Evolutionary conservation across 2,888 invertebrate species (phyloP).

Genomic region (Erebia palarica): DNA sequence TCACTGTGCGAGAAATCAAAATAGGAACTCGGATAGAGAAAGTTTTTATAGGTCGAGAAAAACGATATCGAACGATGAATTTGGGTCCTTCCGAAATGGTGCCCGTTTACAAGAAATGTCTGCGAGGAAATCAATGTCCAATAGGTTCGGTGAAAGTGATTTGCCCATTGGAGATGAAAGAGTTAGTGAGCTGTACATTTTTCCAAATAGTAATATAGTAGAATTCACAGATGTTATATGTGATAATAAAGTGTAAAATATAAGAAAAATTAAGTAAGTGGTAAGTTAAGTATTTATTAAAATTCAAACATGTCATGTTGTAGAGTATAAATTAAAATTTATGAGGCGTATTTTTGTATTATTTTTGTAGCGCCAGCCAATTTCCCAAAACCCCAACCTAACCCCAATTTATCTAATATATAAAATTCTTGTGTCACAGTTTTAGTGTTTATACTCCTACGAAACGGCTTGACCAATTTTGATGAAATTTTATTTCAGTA

Average conservation of each 20-base stretch:
- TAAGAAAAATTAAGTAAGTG: slow-evolving; percentile 31
- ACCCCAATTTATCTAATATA: too few species aligned
- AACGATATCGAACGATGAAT: slow-evolving; percentile 45
- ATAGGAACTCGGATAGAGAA: slow-evolving; percentile 50
- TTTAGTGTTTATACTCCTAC: too few species aligned
- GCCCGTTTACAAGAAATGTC: slow-evolving; percentile 36
- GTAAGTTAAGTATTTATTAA: slow-evolving; percentile 36
- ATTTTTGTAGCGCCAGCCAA: background rate
- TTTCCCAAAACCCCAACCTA: background rate
- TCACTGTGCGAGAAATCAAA: slow-evolving; percentile 58
- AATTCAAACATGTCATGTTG: slow-evolving; percentile 26
- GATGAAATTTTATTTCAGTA: too few species aligned
- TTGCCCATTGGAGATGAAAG: slow-evolving; percentile 66
- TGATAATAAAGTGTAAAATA: slow-evolving; percentile 71
- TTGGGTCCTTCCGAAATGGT: slow-evolving; percentile 50
- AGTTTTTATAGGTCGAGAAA: slow-evolving; percentile 58
- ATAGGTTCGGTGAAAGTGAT: slow-evolving; percentile 51
- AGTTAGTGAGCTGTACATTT: slow-evolving; percentile 74
- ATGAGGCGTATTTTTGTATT: background rate
- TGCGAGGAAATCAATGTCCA: slow-evolving; percentile 48
- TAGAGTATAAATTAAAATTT: slow-evolving; percentile 12
- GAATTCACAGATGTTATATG: slow-evolving; percentile 73
- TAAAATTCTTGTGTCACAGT: too few species aligned
- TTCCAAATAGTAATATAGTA: slow-evolving; percentile 74
- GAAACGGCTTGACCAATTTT: too few species aligned